phyloP scores from a whole-genome alignment of 2,113 vertebrate species.

The Aegithalos caudatus region DNA sequence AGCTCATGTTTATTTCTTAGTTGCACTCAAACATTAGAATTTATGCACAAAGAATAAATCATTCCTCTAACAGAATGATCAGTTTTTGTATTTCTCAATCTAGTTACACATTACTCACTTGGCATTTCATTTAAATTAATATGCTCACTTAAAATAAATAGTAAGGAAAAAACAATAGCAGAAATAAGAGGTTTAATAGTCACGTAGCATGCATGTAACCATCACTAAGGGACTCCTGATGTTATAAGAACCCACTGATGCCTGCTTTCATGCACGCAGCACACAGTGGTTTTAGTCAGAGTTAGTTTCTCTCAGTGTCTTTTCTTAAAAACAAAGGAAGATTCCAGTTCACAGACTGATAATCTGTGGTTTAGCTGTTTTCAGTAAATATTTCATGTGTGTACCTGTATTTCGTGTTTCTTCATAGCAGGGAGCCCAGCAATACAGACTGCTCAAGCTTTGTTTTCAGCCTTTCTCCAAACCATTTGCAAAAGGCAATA shows the following conservation, averaged over 20 bases:
- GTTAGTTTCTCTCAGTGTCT: not conserved
- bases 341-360: not conserved
- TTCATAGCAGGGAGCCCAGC: not conserved
- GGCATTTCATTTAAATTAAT: conserved; percentile 23
- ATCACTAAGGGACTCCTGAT: not conserved
- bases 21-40: not conserved
- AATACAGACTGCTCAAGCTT: not conserved
- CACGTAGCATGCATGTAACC: not conserved
- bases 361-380: not conserved
- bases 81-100: not conserved
- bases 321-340: conserved; percentile 4
- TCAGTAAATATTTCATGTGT: not conserved
- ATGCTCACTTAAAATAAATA: conserved; percentile 16
- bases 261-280: not conserved
- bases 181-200: not conserved
- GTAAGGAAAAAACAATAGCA: not conserved
- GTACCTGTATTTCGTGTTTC: not conserved
- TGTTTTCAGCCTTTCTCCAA: not conserved
- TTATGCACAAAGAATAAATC: conserved; percentile 8
- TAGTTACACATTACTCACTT: conserved; percentile 19
- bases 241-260: not conserved
- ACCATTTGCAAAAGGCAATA: not conserved
- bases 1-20: conserved; percentile 11
- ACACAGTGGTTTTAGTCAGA: not conserved
- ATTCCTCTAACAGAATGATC: conserved; percentile 2